Conservation (phyloP, 2,113 vertebrate species). For the human region DNA sequence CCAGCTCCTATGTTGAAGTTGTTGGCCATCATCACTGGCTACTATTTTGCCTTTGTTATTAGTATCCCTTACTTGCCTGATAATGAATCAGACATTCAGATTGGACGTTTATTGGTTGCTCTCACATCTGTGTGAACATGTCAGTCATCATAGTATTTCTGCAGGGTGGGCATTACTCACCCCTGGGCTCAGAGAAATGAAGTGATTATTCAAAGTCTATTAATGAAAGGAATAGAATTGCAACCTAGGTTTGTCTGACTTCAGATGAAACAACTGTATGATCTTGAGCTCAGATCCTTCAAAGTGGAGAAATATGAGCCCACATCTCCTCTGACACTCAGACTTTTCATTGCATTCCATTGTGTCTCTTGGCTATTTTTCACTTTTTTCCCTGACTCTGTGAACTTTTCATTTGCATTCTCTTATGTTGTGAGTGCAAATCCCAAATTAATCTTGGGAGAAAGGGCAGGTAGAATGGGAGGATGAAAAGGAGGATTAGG, state of each 20-base stretch:
- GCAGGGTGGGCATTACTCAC: not conserved
- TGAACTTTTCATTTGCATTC: not conserved
- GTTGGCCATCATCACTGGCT: not conserved
- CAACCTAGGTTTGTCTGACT: not conserved
- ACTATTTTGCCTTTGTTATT: not conserved
- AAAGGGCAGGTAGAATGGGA: not conserved
- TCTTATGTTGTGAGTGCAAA: not conserved
- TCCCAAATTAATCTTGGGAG: not conserved
- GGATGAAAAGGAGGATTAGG: not conserved
- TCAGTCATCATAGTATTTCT: not conserved
- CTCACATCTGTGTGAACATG: not conserved
- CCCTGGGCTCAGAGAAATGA: not conserved
- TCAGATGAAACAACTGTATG: not conserved
- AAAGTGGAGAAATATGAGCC: not conserved
- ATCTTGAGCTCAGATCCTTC: not conserved
- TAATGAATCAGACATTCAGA: not conserved
- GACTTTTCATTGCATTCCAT: not conserved
- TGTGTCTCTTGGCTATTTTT: no score
- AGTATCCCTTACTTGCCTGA: not conserved
- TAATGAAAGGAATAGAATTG: not conserved
- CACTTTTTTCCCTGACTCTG: rapidly evolving
- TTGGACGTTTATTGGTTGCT: not conserved
- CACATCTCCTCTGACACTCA: no score
- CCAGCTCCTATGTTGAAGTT: not conserved
- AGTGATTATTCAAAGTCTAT: not conserved